Evolutionary conservation across 2,888 invertebrate genomes (phyloP).

Genomic region (Eristalis arbustorum): DNA sequence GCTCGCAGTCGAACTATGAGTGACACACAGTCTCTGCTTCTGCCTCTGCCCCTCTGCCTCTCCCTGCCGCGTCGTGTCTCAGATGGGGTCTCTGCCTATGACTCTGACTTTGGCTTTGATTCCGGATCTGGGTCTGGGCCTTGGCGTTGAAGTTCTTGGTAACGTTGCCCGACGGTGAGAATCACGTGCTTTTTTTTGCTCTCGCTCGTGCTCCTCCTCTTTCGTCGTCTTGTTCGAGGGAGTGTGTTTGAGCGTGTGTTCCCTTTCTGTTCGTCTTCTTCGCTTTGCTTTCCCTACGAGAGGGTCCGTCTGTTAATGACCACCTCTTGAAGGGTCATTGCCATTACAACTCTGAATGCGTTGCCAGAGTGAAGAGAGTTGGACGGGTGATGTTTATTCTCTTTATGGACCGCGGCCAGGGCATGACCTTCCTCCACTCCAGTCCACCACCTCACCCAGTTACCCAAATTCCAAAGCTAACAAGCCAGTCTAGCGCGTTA

Average conservation of each 20-base stretch:
- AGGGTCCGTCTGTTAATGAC: constrained; percentile 25
- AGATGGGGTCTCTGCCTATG: neutral
- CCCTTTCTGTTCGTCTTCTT: neutral
- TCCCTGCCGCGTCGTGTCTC: too few relatives aligned
- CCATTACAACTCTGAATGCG: constrained; percentile 30
- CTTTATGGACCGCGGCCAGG: too few relatives aligned
- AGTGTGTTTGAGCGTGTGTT: neutral
- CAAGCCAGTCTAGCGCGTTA: too few relatives aligned
- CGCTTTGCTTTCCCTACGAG: constrained; percentile 15
- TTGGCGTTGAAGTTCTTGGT: constrained; percentile 17
- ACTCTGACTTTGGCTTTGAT: neutral
- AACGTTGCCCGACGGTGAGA: constrained; percentile 19
- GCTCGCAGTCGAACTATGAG: neutral
- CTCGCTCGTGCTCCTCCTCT: neutral
- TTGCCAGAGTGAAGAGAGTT: constrained; percentile 26
- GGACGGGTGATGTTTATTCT: neutral
- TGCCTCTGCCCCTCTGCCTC: neutral
- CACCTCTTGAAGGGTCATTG: constrained; percentile 57
- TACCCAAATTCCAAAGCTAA: neutral
- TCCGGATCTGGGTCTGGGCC: neutral
- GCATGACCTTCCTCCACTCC: too few relatives aligned
- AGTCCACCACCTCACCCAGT: neutral
- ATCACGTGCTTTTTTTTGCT: constrained; percentile 37
- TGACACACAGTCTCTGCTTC: constrained; percentile 3
- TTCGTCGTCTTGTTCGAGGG: constrained; percentile 1